These are phyloP conservation scores for Trachemys scripta DNA, from an alignment of 2,113 vertebrate genomes.

Conservation along the genomic window DNA sequence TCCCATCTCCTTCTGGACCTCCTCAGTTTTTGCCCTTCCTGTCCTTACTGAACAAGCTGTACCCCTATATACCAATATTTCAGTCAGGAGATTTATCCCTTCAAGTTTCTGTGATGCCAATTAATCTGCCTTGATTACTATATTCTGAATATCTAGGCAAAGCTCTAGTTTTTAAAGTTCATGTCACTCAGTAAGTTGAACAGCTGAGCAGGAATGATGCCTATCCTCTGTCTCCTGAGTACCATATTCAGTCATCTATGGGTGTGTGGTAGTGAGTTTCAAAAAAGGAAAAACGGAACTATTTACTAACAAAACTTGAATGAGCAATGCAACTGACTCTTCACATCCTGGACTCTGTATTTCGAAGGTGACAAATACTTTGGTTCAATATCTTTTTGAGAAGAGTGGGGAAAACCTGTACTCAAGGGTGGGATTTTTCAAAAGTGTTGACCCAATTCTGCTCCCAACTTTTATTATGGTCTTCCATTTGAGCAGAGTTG, in stretches of 20 bases:
- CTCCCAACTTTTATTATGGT: not conserved
- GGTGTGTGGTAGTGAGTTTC: not conserved
- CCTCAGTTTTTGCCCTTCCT: not conserved
- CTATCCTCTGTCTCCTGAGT: not conserved
- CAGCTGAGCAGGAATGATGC: not conserved
- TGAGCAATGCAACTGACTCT: not conserved
- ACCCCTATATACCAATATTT: not conserved
- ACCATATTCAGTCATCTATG: fast-evolving
- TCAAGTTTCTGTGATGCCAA: not conserved
- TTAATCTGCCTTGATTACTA: not conserved
- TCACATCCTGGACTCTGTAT: not conserved
- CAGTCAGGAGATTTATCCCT: not conserved
- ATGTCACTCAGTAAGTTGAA: not conserved
- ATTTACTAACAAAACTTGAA: not conserved
- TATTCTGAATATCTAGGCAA: not conserved
- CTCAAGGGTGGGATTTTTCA: not conserved
- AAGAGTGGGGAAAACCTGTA: not conserved
- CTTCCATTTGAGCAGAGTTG: not conserved
- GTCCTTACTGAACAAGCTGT: not conserved
- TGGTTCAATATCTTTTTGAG: conserved; percentile 43
- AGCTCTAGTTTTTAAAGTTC: not conserved
- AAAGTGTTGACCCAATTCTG: not conserved
- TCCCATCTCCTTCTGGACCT: not conserved
- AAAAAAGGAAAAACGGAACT: not conserved
- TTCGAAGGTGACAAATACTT: not conserved